Base-by-base conservation (phyloP, 1,140 invertebrate species). In the Leptinotarsa defecta region DNA sequence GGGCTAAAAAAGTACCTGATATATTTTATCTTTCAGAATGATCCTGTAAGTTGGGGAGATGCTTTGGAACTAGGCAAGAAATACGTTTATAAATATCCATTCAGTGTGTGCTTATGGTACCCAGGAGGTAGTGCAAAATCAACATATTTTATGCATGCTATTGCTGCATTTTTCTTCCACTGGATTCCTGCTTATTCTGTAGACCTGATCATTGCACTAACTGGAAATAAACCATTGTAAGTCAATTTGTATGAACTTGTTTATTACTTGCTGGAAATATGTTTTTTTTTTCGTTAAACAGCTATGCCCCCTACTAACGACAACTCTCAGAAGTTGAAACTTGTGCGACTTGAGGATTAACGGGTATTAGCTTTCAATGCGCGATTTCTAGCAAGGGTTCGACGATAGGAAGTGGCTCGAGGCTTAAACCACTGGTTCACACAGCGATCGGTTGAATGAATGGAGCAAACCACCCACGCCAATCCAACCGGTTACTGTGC, bases 111-210 rank as follows among this genome's bases (percentile, higher is more conserved):
- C 6, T 84, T 95, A 0, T 95, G 94, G 94, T 95, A 94, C 86
- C 94, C 94, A 0, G 91, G 91, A 20, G 93, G 94, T 15, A 90
- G 89, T 5, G 88, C 94, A 34, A 95, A 94, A 77, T 88, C 88
- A 8, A 92, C 88, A 62, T 90, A 90, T 81, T 81, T 92, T 0
- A 84, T 90, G 67, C 94, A 95, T 81, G 85, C 89, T 76, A 77
- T 95, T 0, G 88, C 89, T 20, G 89, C 92, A 0, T 88, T 94
- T 48, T 90, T 95, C 63, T 90, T 94, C 6, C 95, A 96, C 79
- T 86, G 91, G n/a, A 81, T 96, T 27, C 95, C 95, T 0, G 95
- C 94, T 1, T 95, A 95, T 81, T 83, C 94, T 11, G 87, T 96
- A 17, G 95, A 96, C 80, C 85, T 89, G 6, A 75, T 94, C 17